Conservation (phyloP, 2,888 invertebrate species). For the Eulithis testata region DNA sequence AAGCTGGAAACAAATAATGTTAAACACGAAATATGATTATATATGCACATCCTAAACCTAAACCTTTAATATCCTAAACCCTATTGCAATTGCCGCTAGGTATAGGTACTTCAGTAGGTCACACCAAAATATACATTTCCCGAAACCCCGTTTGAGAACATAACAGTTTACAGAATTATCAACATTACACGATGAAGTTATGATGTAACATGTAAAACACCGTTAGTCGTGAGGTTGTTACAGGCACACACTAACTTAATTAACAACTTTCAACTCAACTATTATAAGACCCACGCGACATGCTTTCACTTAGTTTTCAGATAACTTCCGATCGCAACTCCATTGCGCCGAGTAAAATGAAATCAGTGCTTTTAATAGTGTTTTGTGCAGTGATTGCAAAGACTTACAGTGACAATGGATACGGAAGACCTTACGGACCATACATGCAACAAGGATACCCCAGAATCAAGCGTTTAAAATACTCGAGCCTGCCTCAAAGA, state of each 20-base stretch:
- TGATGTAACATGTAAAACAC: constrained; percentile 42
- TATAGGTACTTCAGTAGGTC: constrained; percentile 13
- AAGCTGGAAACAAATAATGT: too few relatives aligned
- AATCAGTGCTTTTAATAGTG: constrained; percentile 43
- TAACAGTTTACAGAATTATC: constrained; percentile 22
- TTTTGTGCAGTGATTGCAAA: constrained; percentile 52
- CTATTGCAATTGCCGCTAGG: too few relatives aligned
- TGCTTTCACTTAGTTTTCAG: constrained; percentile 71
- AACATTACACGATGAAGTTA: constrained; percentile 45
- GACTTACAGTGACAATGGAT: constrained; percentile 51
- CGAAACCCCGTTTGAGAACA: constrained; percentile 18
- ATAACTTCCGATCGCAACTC: not conserved
- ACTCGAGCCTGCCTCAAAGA: constrained; percentile 59
- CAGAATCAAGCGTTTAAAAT: constrained; percentile 70
- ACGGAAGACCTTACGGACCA: constrained; percentile 41
- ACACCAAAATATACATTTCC: constrained; percentile 24
- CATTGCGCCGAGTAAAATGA: constrained; percentile 20
- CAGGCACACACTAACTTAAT: constrained; percentile 70
- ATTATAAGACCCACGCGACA: constrained; percentile 65
- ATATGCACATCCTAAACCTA: too few relatives aligned
- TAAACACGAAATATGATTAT: too few relatives aligned
- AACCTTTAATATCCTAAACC: too few relatives aligned
- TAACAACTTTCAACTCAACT: constrained; percentile 73
- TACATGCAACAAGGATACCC: constrained; percentile 45
- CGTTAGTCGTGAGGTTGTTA: constrained; percentile 37